These are phyloP conservation scores for Micrastur ruficollis DNA, from an alignment of 2,797 vertebrate genomes.

Conservation along the genomic window DNA sequence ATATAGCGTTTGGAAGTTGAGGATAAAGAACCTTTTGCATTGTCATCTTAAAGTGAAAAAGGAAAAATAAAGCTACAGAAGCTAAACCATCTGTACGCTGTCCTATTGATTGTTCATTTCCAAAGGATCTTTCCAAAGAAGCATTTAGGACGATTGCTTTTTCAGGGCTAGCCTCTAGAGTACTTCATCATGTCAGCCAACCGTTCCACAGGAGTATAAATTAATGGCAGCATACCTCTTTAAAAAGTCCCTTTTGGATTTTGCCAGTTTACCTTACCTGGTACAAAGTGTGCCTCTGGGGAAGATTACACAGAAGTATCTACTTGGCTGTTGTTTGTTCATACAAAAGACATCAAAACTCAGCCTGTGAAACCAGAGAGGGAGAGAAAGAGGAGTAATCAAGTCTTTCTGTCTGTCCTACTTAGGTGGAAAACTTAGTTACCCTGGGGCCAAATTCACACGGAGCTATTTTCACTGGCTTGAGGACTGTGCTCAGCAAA, in stretches of 20 bases:
- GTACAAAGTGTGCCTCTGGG: neutral
- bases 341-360: neutral
- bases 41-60: neutral
- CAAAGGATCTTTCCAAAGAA: neutral
- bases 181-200: neutral
- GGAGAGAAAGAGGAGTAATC: neutral
- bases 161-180: neutral
- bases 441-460: neutral
- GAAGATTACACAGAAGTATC: neutral
- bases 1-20: neutral
- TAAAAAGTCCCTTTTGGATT: neutral
- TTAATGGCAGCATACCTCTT: neutral
- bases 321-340: neutral
- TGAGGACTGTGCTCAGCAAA: neutral
- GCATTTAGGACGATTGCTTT: neutral
- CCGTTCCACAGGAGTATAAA: neutral
- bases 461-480: neutral
- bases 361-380: neutral
- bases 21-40: neutral
- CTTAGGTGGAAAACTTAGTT: neutral
- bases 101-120: neutral
- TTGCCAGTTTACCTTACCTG: neutral
- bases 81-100: neutral
- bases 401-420: neutral
- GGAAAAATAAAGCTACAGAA: neutral